Evolutionary conservation across 1,140 invertebrate genomes (phyloP).

Genomic region (Ericerus pela): DNA sequence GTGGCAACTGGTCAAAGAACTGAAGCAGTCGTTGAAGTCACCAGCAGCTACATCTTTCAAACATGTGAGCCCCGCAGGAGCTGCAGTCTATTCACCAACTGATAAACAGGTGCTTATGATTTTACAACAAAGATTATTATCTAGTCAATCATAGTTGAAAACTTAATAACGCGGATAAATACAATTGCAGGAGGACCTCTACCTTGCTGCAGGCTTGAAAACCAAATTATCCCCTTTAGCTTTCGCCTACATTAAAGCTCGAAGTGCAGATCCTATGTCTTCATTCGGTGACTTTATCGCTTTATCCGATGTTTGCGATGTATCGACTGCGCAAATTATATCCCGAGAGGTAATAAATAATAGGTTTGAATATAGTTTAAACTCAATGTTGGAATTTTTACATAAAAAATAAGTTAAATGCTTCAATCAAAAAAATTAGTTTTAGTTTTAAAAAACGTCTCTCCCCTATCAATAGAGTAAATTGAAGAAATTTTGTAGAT

Average conservation of each 20-base stretch:
- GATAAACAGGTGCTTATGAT: neutral
- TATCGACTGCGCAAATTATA: constrained; percentile 43
- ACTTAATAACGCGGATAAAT: neutral
- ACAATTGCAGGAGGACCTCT: constrained; percentile 57
- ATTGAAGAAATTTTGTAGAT: too few relatives aligned
- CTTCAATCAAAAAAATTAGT: too few relatives aligned
- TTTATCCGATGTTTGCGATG: constrained; percentile 82
- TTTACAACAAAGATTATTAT: neutral
- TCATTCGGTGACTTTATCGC: constrained; percentile 98
- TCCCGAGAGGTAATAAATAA: constrained; percentile 43
- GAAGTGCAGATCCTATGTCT: constrained; percentile 96
- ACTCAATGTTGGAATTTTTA: too few relatives aligned
- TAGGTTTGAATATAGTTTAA: too few relatives aligned
- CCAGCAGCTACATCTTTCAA: constrained; percentile 96
- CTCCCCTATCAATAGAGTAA: too few relatives aligned
- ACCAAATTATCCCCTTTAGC: constrained; percentile 71
- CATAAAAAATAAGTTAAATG: too few relatives aligned
- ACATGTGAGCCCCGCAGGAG: constrained; percentile 91
- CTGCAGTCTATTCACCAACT: constrained; percentile 66
- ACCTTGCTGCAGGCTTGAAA: constrained; percentile 80
- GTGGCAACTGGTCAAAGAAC: constrained; percentile 87
- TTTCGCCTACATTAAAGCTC: constrained; percentile 82
- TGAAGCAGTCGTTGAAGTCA: constrained; percentile 58
- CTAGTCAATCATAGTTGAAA: neutral
- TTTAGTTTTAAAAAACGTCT: too few relatives aligned